Conservation (phyloP, 2,888 invertebrate species). For the Lepetodrilus schrolli region DNA sequence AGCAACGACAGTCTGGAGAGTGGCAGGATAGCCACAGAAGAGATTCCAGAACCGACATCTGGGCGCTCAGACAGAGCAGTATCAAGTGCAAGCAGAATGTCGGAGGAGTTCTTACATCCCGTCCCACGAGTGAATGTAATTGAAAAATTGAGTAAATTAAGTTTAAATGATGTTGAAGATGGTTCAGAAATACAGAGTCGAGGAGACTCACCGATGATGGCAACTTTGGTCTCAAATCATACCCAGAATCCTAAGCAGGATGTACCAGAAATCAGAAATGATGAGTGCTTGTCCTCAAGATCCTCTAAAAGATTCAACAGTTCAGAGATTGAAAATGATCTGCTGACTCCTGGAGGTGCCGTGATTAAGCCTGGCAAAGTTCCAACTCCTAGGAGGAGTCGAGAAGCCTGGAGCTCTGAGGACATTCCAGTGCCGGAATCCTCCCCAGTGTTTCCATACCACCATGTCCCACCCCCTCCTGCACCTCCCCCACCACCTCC, state of each 20-base stretch:
- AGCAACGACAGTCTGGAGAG: conserved; percentile 29
- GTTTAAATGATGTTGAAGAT: not conserved
- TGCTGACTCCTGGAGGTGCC: not conserved
- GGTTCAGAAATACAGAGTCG: too few species aligned
- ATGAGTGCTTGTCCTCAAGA: too few species aligned
- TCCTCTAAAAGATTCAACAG: too few species aligned
- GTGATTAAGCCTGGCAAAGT: not conserved
- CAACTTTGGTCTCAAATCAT: too few species aligned
- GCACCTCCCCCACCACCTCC: conserved; percentile 50
- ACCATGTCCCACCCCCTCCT: conserved; percentile 38
- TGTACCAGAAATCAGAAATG: too few species aligned
- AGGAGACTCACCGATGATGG: too few species aligned
- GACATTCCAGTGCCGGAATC: conserved; percentile 6
- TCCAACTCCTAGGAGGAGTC: conserved; percentile 8
- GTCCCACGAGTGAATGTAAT: too few species aligned
- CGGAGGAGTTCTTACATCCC: too few species aligned
- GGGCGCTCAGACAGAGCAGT: not conserved
- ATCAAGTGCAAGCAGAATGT: too few species aligned
- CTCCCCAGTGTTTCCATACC: not conserved
- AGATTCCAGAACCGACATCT: not conserved
- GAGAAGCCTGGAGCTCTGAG: conserved; percentile 13
- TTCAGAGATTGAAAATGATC: too few species aligned
- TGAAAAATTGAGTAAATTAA: too few species aligned
- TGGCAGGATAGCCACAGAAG: not conserved
- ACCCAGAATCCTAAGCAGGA: too few species aligned